Base-by-base conservation (phyloP, 2,888 invertebrate genomes). In the Parascotia fuliginaria region DNA sequence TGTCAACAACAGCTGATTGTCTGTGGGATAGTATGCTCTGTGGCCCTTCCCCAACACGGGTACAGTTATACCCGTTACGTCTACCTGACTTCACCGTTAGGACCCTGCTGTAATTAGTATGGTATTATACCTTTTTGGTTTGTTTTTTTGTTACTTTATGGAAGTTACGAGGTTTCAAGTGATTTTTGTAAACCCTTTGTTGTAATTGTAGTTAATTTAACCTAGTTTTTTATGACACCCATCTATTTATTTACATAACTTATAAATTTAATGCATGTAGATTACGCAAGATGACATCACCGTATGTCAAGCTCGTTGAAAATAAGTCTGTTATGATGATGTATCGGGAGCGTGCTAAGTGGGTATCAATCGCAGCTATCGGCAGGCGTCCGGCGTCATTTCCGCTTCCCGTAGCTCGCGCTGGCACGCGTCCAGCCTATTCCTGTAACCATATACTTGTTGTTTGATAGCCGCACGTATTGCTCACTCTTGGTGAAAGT, bases 391-490 rank as follows among this genome's bases (percentile, higher is more conserved):
- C 58, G 58, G 28, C 81, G 83, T 81, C 84, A 84, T 70, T 72
- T 86, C 85, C 85, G 80, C 58, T 81, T 80, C 78, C 82, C 58
- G 49, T 72, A 71, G 24, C 24, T 9, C 5, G 24, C 5, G 5
- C 47, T 83, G 84, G 84, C 77, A 42, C 64, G 47, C 54, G 51
- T 75, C 85, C 85, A 85, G 73, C 70, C 77, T 82, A 83, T 83
- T 81, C 76, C 75, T 70, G 79, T 61, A 65, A 55, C 51, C 53
- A 50, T 49, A 51, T 33, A 52, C 48, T 42, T 14, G 36, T 19
- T 36, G 28, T 37, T 47, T 52, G 47, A 57, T 60, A 54, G 42
- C 42, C 42, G 46, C n/a, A 22, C 27, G 7, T 44, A 51, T 41
- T 48, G 51, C 51, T 43, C 27, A 42, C 13, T 28, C 32, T 36